phyloP scores from a whole-genome alignment of 2,888 invertebrate genomes.

The Volucella bombylans region DNA sequence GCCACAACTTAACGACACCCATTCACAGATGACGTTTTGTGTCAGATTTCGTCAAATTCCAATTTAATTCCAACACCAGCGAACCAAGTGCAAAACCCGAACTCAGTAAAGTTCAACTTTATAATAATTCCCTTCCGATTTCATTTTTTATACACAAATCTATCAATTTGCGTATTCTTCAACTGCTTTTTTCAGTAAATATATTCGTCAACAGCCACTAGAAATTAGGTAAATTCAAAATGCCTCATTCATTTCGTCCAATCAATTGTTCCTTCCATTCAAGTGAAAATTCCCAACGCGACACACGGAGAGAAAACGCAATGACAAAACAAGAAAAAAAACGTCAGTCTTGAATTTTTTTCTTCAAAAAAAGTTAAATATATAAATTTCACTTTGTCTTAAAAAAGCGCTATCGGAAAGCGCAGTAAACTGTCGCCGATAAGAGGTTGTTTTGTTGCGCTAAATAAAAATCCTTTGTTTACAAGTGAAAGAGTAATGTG shows the following conservation, averaged over 20 bases:
- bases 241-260: no score
- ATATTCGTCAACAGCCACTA: constrained; percentile 34
- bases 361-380: constrained; percentile 11
- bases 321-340: constrained; percentile 58
- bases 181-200: constrained; percentile 40
- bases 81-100: constrained; percentile 66
- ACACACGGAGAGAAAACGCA: constrained; percentile 30
- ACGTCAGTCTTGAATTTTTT: not conserved
- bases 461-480: not conserved
- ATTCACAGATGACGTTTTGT: constrained; percentile 70
- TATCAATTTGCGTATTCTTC: constrained; percentile 27
- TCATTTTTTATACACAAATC: constrained; percentile 49
- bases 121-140: constrained; percentile 39
- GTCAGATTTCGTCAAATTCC: constrained; percentile 66
- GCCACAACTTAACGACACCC: constrained; percentile 71
- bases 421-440: no score
- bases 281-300: constrained; percentile 35
- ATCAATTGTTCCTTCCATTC: not conserved
- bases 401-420: not conserved
- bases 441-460: not conserved
- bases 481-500: constrained; percentile 14
- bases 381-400: no score
- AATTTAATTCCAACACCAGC: constrained; percentile 64
- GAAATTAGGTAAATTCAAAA: constrained; percentile 58
- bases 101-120: constrained; percentile 55